Evolutionary conservation across 2,797 vertebrate genomes (phyloP).

Genomic region (Loriculus beryllinus): DNA sequence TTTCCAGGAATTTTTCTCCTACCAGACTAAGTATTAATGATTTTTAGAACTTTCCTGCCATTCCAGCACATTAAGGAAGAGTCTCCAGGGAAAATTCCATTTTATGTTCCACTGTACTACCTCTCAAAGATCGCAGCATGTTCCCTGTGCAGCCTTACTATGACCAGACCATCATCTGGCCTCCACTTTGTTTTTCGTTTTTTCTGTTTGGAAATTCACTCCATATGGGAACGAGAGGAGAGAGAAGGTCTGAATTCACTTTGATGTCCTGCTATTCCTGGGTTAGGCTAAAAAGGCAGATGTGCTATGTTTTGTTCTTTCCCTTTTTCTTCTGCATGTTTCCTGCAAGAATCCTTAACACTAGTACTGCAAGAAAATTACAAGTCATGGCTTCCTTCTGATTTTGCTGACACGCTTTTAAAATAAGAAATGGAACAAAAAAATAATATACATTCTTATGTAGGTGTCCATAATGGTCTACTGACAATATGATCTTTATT

Average conservation of each 20-base stretch:
- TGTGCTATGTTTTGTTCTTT: neutral
- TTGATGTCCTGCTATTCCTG: neutral
- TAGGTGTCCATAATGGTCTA: neutral
- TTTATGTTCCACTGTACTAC: neutral
- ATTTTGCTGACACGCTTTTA: neutral
- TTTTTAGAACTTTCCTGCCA: neutral
- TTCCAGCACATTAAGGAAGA: neutral
- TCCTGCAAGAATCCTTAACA: neutral
- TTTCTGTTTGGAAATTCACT: neutral
- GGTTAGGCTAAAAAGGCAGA: neutral
- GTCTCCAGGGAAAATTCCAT: neutral
- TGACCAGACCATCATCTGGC: neutral
- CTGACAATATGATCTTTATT: neutral
- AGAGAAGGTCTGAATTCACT: neutral
- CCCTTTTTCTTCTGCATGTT: neutral
- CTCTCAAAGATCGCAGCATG: neutral
- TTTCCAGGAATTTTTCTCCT: constrained; percentile 7
- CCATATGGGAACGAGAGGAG: neutral
- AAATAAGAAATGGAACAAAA: neutral
- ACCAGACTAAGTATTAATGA: neutral
- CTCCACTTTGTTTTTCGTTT: neutral
- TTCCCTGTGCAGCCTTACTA: neutral
- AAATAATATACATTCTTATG: neutral
- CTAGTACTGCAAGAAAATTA: neutral
- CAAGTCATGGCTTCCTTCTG: neutral